Conservation (phyloP, 2,797 vertebrate genomes). For the Poeciliopsis presidionis region DNA sequence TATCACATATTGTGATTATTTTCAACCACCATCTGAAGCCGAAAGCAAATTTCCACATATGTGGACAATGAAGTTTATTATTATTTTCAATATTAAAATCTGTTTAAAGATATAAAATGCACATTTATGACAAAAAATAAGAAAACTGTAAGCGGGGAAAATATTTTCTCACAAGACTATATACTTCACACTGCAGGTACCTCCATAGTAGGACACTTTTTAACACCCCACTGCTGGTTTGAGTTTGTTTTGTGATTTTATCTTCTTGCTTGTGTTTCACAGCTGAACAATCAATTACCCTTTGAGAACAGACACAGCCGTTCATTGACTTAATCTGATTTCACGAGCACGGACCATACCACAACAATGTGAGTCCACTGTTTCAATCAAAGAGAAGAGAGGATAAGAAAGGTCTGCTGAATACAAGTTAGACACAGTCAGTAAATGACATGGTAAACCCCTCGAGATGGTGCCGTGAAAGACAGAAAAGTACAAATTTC, state of each 20-base stretch:
- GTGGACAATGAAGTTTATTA: too few species aligned
- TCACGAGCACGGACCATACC: background rate
- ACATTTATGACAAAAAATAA: background rate
- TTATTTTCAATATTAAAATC: background rate
- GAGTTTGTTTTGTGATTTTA: background rate
- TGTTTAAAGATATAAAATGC: background rate
- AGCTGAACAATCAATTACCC: background rate
- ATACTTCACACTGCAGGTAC: background rate
- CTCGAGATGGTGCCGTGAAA: background rate
- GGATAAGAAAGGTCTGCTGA: background rate
- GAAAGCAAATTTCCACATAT: too few species aligned
- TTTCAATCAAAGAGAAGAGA: background rate
- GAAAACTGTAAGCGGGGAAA: background rate
- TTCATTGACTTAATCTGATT: slow-evolving; percentile 3
- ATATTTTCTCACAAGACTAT: background rate
- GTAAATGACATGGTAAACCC: background rate
- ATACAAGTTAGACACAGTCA: background rate
- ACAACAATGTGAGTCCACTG: background rate
- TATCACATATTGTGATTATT: too few species aligned
- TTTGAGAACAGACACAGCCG: background rate
- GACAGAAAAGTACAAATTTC: background rate
- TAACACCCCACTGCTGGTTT: background rate
- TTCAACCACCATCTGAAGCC: too few species aligned
- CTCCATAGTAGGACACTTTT: background rate
- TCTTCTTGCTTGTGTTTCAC: background rate